Conservation (phyloP, 2,797 vertebrate species). For the Aphelocoma californica region DNA sequence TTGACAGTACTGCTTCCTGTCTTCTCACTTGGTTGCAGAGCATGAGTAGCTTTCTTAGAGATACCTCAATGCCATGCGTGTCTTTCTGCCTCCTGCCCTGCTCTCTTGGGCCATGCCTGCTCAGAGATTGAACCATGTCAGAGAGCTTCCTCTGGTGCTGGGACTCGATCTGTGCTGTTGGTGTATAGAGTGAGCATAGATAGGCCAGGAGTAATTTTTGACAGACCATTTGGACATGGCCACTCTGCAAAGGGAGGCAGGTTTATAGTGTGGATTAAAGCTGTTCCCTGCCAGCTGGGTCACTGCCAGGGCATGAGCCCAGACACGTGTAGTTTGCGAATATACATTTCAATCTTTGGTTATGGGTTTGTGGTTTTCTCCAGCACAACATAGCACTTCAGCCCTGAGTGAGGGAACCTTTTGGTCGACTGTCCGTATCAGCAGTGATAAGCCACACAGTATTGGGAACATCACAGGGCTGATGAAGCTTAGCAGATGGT, state of each 20-base stretch:
- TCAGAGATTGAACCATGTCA: not conserved
- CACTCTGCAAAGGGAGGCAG: not conserved
- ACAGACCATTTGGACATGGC: not conserved
- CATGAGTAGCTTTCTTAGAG: not conserved
- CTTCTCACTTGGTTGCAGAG: not conserved
- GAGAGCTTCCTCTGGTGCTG: not conserved
- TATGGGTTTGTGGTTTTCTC: not conserved
- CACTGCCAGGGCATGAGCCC: not conserved
- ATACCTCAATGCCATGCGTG: not conserved
- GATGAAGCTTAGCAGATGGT: not conserved
- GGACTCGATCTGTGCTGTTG: accelerated
- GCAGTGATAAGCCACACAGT: accelerated
- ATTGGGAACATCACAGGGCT: not conserved
- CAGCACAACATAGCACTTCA: accelerated
- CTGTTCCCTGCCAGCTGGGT: not conserved
- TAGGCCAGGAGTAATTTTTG: not conserved
- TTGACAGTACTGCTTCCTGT: not conserved
- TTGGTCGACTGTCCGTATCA: not conserved
- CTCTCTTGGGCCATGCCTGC: not conserved
- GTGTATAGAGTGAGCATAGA: not conserved
- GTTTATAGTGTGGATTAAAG: not conserved
- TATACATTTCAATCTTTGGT: not conserved
- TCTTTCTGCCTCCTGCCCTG: not conserved
- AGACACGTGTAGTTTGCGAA: not conserved
- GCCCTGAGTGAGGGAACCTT: not conserved